A percentile compares a stretch with the other conserved stretches of the same genome.
Evolutionary conservation across 2,113 vertebrate species (phyloP).

Genomic region (Psilopsiagon aymara): DNA sequence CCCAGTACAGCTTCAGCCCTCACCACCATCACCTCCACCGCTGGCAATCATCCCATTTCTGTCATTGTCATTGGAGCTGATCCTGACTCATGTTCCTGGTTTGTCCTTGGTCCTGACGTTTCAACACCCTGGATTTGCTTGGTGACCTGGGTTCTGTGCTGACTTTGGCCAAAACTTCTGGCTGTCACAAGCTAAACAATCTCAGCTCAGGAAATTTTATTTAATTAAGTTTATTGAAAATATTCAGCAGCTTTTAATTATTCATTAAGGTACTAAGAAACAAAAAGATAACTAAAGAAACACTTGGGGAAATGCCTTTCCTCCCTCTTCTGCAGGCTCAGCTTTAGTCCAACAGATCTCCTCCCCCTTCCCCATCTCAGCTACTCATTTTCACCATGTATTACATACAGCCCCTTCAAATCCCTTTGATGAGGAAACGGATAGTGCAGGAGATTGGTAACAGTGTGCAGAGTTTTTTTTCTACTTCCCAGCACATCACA

Average conservation of each 20-base stretch:
- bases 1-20: background rate
- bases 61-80: background rate
- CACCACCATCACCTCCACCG: background rate
- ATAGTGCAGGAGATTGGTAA: background rate
- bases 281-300: background rate
- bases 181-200: background rate
- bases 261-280: background rate
- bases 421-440: background rate
- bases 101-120: background rate
- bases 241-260: background rate
- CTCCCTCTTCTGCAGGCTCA: background rate
- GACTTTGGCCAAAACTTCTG: background rate
- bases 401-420: background rate
- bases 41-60: background rate
- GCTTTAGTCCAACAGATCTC: background rate
- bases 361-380: background rate
- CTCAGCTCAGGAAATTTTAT: background rate
- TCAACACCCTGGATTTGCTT: background rate
- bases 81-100: background rate
- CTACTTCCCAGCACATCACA: background rate
- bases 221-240: background rate
- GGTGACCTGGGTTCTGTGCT: background rate
- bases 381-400: background rate
- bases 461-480: background rate
- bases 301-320: background rate